phyloP scores from a whole-genome alignment of 1,140 invertebrate species.

The Diorhabda carinulata region DNA sequence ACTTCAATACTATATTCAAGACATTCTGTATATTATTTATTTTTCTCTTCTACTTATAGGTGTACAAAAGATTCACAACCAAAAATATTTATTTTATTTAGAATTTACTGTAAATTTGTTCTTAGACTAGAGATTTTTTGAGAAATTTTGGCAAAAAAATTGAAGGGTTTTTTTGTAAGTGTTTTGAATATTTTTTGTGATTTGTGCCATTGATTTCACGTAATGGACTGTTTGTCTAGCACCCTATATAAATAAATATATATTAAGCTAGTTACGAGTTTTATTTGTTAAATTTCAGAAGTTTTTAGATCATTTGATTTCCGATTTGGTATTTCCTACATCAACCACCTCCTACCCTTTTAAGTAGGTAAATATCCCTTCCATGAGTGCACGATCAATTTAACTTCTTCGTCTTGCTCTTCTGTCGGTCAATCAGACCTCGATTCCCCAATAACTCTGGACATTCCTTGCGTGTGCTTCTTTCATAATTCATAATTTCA shows the following conservation, averaged over 20 bases:
- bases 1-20: background rate
- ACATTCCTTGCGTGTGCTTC: too few species aligned
- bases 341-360: too few species aligned
- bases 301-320: too few species aligned
- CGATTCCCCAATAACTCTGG: too few species aligned
- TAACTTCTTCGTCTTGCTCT: too few species aligned
- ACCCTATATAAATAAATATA: slow-evolving; percentile 29
- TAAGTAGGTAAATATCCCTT: too few species aligned
- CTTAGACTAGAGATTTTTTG: slow-evolving; percentile 5
- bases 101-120: slow-evolving; percentile 4
- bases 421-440: too few species aligned
- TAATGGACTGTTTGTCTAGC: slow-evolving; percentile 28
- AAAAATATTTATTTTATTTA: slow-evolving; percentile 18
- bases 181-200: slow-evolving; percentile 9
- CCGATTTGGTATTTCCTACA: too few species aligned
- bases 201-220: slow-evolving; percentile 26
- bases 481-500: too few species aligned
- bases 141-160: slow-evolving; percentile 4
- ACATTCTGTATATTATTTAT: background rate
- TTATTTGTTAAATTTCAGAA: too few species aligned
- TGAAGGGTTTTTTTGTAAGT: slow-evolving; percentile 21
- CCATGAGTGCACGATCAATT: too few species aligned
- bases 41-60: slow-evolving; percentile 3
- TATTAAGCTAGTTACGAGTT: background rate
- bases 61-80: slow-evolving; percentile 3